Percentiles rank a stretch among this genome's conserved stretches.
These are phyloP conservation scores for Prunella strophiata DNA, from an alignment of 2,797 vertebrate species.

Conservation along the genomic window DNA sequence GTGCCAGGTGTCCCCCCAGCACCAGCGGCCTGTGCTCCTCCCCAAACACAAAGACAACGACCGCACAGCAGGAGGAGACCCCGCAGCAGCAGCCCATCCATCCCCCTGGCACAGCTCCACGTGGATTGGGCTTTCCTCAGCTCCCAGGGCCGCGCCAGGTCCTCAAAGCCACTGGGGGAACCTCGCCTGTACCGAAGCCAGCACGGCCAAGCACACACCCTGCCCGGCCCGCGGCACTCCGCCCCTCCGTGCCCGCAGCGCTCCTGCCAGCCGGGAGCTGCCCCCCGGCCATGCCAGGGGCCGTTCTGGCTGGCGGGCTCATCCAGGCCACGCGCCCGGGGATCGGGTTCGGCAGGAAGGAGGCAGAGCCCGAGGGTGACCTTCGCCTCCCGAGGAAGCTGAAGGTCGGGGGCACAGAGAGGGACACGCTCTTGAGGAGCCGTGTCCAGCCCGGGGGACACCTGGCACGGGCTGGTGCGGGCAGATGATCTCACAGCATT, in stretches of 20 bases:
- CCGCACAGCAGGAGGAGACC: not conserved
- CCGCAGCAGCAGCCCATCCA: not conserved
- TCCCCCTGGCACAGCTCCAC: fast-evolving
- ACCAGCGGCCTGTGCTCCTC: fast-evolving
- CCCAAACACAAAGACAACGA: not conserved
- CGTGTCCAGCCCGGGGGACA: not conserved
- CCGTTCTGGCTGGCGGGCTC: not conserved
- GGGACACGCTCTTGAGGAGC: not conserved
- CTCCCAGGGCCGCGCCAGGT: too few species aligned
- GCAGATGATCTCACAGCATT: not conserved
- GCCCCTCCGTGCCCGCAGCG: fast-evolving
- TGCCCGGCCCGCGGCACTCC: fast-evolving
- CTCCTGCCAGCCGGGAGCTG: fast-evolving
- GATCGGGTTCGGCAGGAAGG: conserved; percentile 33
- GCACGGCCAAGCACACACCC: fast-evolving
- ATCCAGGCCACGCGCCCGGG: fast-evolving
- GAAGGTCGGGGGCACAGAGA: not conserved
- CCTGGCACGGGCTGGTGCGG: not conserved
- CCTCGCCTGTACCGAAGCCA: not conserved
- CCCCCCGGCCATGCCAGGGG: not conserved
- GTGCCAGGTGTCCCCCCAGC: not conserved
- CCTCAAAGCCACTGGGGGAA: not conserved
- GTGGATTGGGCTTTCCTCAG: fast-evolving
- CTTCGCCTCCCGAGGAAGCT: conserved; percentile 23
- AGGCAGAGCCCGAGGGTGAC: not conserved